Percentiles rank a stretch among this genome's conserved stretches.
phyloP scores from a whole-genome alignment of 2,888 invertebrate species.

The Eupithecia abbreviata region DNA sequence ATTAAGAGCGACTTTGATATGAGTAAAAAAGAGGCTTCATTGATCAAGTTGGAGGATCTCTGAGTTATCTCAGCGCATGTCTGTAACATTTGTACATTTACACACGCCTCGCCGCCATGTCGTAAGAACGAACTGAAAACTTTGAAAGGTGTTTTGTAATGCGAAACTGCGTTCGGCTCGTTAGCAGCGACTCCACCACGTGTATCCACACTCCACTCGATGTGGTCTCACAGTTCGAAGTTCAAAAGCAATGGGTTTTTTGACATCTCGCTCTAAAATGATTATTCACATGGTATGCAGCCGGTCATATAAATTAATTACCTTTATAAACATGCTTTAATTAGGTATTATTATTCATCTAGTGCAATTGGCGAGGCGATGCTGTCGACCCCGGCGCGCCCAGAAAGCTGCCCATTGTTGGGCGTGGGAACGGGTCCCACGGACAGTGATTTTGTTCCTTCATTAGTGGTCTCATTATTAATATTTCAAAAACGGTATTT shows the following conservation, averaged over 20 bases:
- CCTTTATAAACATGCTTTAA: conserved; percentile 74
- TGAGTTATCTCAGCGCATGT: background rate
- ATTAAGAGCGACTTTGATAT: background rate
- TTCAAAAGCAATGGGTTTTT: conserved; percentile 42
- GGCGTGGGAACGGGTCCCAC: conserved; percentile 66
- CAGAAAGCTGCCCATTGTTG: conserved; percentile 62
- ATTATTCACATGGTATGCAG: conserved; percentile 47
- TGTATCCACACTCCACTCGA: background rate
- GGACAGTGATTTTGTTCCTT: conserved; percentile 61
- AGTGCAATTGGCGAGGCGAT: conserved; percentile 53
- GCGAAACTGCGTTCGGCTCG: background rate
- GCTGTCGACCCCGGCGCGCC: conserved; percentile 53
- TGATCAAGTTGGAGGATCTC: background rate
- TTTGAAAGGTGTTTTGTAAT: background rate
- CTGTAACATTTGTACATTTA: background rate
- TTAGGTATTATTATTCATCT: conserved; percentile 72
- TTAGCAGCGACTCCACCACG: background rate
- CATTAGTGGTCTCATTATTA: conserved; percentile 78
- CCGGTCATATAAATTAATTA: conserved; percentile 71
- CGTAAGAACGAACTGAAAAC: background rate
- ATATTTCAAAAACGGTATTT: conserved; percentile 79
- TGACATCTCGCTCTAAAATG: conserved; percentile 41
- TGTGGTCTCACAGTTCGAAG: conserved; percentile 18
- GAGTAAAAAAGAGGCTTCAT: background rate
- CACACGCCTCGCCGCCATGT: background rate